These are phyloP conservation scores for Steatocranus sp. DNA, from an alignment of 2,797 vertebrate species.

Conservation along the genomic window DNA sequence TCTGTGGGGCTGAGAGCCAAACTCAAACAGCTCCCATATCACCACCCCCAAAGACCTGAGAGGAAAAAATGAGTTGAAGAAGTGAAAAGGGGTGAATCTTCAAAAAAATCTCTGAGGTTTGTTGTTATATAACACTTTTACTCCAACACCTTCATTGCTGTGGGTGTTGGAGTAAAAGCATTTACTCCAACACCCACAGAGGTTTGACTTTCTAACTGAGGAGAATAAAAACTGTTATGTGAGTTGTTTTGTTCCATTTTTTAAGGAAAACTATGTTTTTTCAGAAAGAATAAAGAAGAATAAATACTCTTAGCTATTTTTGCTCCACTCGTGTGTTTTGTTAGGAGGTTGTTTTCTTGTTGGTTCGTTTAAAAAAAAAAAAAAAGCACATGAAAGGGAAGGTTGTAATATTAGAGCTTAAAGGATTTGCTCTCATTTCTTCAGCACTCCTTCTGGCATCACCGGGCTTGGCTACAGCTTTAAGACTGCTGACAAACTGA, in stretches of 20 bases:
- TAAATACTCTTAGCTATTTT: not conserved
- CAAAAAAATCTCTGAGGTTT: not conserved
- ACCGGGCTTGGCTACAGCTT: not conserved
- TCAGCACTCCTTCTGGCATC: not conserved
- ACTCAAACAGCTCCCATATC: conserved; percentile 94
- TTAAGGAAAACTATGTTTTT: not conserved
- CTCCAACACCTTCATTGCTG: not conserved
- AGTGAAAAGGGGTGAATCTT: not conserved
- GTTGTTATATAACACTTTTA: conserved; percentile 12
- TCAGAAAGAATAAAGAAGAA: not conserved
- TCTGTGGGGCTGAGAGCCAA: conserved; percentile 89
- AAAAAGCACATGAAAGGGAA: not conserved
- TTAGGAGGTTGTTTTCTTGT: not conserved
- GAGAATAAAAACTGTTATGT: not conserved
- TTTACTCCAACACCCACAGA: not conserved
- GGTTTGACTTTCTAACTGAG: not conserved
- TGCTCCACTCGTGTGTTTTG: not conserved
- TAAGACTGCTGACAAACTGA: not conserved
- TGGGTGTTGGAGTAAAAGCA: not conserved
- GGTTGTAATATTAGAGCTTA: not conserved
- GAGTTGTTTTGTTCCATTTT: not conserved
- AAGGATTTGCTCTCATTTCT: not conserved
- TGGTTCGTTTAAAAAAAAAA: not conserved
- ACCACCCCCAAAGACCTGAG: conserved; percentile 90
- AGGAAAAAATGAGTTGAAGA: not conserved